Conservation (phyloP, 2,797 vertebrate species). For the Muscicapa comitata region DNA sequence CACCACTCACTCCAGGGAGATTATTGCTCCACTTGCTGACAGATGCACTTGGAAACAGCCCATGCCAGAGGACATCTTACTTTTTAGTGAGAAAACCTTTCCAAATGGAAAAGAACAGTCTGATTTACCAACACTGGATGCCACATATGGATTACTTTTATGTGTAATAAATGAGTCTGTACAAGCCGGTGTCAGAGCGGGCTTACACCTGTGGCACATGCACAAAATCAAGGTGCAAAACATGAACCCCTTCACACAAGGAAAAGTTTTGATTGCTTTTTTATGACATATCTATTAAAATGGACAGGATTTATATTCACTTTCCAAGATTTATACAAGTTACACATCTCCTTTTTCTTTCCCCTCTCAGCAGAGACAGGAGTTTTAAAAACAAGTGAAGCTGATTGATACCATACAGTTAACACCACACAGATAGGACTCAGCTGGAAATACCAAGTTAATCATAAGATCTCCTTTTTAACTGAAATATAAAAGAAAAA, state of each 20-base stretch:
- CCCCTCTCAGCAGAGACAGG: neutral
- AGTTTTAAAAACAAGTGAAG: neutral
- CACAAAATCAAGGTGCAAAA: neutral
- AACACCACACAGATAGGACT: neutral
- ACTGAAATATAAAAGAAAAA: neutral
- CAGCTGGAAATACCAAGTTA: neutral
- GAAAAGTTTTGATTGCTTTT: neutral
- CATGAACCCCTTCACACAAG: neutral
- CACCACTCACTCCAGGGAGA: neutral
- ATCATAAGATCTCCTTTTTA: neutral
- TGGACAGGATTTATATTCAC: neutral
- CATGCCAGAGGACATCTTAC: neutral
- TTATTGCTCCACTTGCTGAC: slow-evolving; percentile 42
- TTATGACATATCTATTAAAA: neutral
- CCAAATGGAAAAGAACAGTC: slow-evolving; percentile 34
- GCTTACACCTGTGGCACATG: neutral
- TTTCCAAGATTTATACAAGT: neutral
- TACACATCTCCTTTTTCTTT: neutral
- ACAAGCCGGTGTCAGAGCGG: neutral
- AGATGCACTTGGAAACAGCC: slow-evolving; percentile 35
- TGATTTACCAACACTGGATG: neutral
- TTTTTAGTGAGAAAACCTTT: neutral
- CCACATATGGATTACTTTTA: neutral
- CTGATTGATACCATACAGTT: neutral
- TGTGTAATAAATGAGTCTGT: neutral